Evolutionary conservation across 2,888 invertebrate species (phyloP).

Genomic region (Dyspetes luteomarginatus): DNA sequence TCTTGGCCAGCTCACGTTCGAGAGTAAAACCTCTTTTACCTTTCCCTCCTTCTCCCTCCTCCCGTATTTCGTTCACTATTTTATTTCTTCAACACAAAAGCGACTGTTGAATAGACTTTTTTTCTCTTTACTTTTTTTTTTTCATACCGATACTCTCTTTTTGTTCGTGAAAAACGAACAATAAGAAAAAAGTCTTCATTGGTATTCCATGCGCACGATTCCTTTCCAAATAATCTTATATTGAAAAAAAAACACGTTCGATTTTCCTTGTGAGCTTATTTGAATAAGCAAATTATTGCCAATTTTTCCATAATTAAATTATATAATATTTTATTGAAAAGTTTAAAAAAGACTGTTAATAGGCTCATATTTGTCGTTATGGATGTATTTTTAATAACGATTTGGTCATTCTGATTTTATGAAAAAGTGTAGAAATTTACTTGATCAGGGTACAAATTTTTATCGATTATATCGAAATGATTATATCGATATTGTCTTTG

Average conservation of each 20-base stretch:
- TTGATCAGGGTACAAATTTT: not conserved
- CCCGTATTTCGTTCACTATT: not conserved
- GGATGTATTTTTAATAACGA: too few species aligned
- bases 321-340: too few species aligned
- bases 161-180: not conserved
- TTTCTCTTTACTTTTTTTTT: not conserved
- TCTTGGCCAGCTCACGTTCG: slow-evolving; percentile 48
- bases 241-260: not conserved
- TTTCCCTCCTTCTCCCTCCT: too few species aligned
- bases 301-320: not conserved
- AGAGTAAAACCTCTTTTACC: not conserved
- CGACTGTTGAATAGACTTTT: not conserved
- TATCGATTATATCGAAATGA: not conserved
- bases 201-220: not conserved
- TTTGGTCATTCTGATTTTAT: too few species aligned
- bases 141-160: not conserved
- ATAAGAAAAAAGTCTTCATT: not conserved
- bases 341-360: too few species aligned
- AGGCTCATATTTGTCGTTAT: too few species aligned
- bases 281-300: not conserved
- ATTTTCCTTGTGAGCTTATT: not conserved
- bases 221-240: not conserved
- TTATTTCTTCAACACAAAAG: slow-evolving; percentile 2
- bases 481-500: not conserved
- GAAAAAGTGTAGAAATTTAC: too few species aligned